These are phyloP conservation scores for Zonitis immaculata DNA, from an alignment of 2,888 invertebrate genomes.

Conservation along the genomic window DNA sequence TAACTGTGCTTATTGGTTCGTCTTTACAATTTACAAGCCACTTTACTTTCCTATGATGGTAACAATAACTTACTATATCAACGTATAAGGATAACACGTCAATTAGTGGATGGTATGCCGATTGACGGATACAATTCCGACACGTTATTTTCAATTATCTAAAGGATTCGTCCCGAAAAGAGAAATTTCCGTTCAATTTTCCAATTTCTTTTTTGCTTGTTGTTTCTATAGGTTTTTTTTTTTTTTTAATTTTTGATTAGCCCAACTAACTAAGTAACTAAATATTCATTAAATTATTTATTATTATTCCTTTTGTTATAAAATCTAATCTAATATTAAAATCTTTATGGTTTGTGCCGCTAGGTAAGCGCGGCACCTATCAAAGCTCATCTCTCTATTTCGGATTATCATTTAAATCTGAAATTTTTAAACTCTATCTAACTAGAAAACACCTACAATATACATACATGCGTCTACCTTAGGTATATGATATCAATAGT, in stretches of 20 bases:
- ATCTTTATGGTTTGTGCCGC: not conserved
- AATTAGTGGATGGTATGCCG: conserved; percentile 31
- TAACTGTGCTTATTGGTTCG: conserved; percentile 34
- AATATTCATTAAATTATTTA: too few relatives aligned
- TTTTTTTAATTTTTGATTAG: too few relatives aligned
- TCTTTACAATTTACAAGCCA: conserved; percentile 31
- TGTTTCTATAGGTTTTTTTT: too few relatives aligned
- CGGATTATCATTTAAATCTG: not conserved
- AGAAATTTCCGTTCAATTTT: too few relatives aligned
- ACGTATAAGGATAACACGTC: conserved; percentile 32
- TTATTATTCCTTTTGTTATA: not conserved
- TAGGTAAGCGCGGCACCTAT: not conserved
- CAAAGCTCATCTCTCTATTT: not conserved
- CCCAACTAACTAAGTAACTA: too few relatives aligned
- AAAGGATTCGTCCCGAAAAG: not conserved
- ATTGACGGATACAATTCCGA: conserved; percentile 10
- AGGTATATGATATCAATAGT: not conserved
- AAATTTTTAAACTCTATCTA: not conserved
- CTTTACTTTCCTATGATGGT: conserved; percentile 30
- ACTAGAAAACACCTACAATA: not conserved
- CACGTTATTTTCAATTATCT: conserved; percentile 7
- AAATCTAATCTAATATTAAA: not conserved
- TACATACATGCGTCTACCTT: too few relatives aligned
- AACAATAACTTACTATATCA: conserved; percentile 27
- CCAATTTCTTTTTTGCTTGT: too few relatives aligned